A percentile compares a stretch with the other conserved stretches of the same genome.
phyloP scores from a whole-genome alignment of 2,797 vertebrate species.

The Phalanger gymnotis region DNA sequence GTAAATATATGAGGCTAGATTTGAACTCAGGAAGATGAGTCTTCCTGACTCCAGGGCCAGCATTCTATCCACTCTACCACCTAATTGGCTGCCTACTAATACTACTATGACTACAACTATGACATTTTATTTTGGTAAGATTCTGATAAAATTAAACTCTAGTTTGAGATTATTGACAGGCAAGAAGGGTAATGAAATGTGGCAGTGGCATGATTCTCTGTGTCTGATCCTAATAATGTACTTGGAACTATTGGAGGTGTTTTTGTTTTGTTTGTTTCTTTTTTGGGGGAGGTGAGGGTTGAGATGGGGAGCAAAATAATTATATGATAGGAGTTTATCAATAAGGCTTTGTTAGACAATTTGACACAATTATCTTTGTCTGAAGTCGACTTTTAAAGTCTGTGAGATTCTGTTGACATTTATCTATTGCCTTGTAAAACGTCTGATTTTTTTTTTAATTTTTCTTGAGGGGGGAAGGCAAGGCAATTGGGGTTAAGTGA shows the following conservation, averaged over 20 bases:
- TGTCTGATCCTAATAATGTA: neutral
- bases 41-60: too few species aligned
- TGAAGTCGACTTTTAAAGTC: neutral
- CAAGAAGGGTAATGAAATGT: neutral
- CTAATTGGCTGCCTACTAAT: too few species aligned
- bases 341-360: too few species aligned
- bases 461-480: too few species aligned
- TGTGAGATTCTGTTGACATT: neutral
- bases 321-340: too few species aligned
- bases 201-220: neutral
- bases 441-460: too few species aligned
- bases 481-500: too few species aligned
- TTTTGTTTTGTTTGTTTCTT: neutral
- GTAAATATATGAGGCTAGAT: too few species aligned
- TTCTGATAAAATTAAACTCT: neutral
- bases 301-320: neutral
- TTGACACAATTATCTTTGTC: neutral
- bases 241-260: neutral
- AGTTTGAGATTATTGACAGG: neutral
- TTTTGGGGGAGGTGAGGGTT: neutral
- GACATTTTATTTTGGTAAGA: neutral
- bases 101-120: neutral
- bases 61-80: too few species aligned
- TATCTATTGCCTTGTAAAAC: neutral
- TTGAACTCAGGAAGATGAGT: too few species aligned